Base-by-base conservation (phyloP, 2,113 vertebrate species). In the Ictalurus furcatus region DNA sequence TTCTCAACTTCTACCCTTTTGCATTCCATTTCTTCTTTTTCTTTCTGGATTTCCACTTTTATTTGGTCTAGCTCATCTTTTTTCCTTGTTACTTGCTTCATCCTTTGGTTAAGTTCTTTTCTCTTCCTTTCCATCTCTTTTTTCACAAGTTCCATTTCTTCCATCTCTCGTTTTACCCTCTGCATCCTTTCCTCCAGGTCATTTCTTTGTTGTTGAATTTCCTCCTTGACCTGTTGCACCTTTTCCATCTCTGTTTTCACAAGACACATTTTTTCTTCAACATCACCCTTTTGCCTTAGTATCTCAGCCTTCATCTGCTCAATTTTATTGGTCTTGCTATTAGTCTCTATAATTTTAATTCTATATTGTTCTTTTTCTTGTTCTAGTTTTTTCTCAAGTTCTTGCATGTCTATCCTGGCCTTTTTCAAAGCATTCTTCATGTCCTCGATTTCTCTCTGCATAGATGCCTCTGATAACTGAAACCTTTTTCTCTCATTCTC, bases 131-230 rank as follows among this genome's bases (percentile, higher is more conserved):
- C 89, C 82, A 93, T 81, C 82, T 92, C 92, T 89, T 86, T 89
- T 90, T 90, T 90, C 54, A 89, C 85, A 44, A 92, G 78, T 58
- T 92, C 91, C 85, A 93, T 89, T 82, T 91, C 89, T 85, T 28
- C 83, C 37, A 88, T 90, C 28, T 93, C 90, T 44, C 73, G 69
- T 73, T 91, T 90, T 52, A 84, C 76, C 52, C 80, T 85, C 17
- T 88, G 83, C 80, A 87, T 88, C 59, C 56, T 92, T 80, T 83
- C 85, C 14, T 91, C 92, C 54, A 89, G 34, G 54, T 91, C 90
- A 58, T 89, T 61, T 90, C 44, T 91, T 78, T 92, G 88, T 84
- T 67, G 86, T 84, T 91, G 83, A 85, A 92, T 86, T 81, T 92
- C 88, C 37, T 59, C 71, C 79, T 92, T 90, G 76, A 89, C 74